Evolutionary conservation across 2,888 invertebrate genomes (phyloP).

Genomic region (Lochmaea capreae): DNA sequence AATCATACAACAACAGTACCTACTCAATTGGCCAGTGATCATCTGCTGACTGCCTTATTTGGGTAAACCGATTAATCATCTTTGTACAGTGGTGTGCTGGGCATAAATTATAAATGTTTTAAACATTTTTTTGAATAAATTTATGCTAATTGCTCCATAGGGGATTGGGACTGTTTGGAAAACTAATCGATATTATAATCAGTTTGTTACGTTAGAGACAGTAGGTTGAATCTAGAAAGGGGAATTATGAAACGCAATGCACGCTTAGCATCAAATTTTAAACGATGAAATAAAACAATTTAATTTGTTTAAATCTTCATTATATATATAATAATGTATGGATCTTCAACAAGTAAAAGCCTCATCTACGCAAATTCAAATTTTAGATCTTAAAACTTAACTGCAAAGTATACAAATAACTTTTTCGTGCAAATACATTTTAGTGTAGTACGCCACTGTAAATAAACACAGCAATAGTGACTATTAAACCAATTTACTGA

Average conservation of each 20-base stretch:
- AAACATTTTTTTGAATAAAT: background rate
- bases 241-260: no score
- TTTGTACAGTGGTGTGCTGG: slow-evolving; percentile 27
- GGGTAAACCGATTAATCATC: slow-evolving; percentile 49
- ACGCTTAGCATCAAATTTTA: no score
- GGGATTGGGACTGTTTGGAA: background rate
- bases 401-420: no score
- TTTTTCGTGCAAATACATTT: background rate
- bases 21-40: slow-evolving; percentile 48
- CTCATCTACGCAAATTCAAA: no score
- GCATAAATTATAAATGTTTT: background rate
- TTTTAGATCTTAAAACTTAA: no score
- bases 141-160: slow-evolving; percentile 8
- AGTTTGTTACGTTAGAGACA: no score
- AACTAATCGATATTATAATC: background rate
- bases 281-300: no score
- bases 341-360: no score
- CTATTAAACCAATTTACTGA: slow-evolving; percentile 39
- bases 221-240: no score
- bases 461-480: slow-evolving; percentile 30
- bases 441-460: background rate
- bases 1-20: slow-evolving; percentile 43
- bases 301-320: no score
- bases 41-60: slow-evolving; percentile 50
- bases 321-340: no score